Conservation (phyloP, 1,140 invertebrate genomes). For the Orius insidiosus region DNA sequence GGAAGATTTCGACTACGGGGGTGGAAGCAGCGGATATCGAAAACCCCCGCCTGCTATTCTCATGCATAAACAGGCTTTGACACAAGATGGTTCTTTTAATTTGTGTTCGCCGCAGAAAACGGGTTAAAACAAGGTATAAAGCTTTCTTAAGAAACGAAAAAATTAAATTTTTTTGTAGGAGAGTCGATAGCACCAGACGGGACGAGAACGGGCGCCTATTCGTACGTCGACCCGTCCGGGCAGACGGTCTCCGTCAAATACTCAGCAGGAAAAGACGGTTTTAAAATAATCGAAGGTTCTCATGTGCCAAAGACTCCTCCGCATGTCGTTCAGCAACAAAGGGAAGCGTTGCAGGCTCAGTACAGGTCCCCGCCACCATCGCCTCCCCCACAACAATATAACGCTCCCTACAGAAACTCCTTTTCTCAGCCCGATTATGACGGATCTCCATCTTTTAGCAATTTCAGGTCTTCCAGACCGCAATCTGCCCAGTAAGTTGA, state of each 20-base stretch:
- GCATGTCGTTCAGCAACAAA: constrained; percentile 8
- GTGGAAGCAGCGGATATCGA: constrained; percentile 20
- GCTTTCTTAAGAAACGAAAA: too few species aligned
- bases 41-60: constrained; percentile 23
- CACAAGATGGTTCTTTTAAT: constrained; percentile 38
- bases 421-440: neutral
- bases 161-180: constrained; percentile 15
- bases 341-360: constrained; percentile 6
- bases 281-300: constrained; percentile 26
- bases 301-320: constrained; percentile 21
- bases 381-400: constrained; percentile 7
- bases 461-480: constrained; percentile 6
- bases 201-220: constrained; percentile 41
- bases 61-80: constrained; percentile 26
- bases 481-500: constrained; percentile 5
- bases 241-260: constrained; percentile 34
- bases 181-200: constrained; percentile 44
- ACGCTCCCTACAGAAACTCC: neutral
- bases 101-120: constrained; percentile 44
- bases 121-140: constrained; percentile 35
- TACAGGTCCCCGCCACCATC: neutral
- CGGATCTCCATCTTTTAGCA: neutral
- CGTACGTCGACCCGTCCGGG: constrained; percentile 40
- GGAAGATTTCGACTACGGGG: constrained; percentile 9
- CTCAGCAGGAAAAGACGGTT: constrained; percentile 29